Percentiles rank a stretch among this genome's conserved stretches.
Evolutionary conservation across 1,140 invertebrate genomes (phyloP).

Genomic region (Nylanderia fulva): DNA sequence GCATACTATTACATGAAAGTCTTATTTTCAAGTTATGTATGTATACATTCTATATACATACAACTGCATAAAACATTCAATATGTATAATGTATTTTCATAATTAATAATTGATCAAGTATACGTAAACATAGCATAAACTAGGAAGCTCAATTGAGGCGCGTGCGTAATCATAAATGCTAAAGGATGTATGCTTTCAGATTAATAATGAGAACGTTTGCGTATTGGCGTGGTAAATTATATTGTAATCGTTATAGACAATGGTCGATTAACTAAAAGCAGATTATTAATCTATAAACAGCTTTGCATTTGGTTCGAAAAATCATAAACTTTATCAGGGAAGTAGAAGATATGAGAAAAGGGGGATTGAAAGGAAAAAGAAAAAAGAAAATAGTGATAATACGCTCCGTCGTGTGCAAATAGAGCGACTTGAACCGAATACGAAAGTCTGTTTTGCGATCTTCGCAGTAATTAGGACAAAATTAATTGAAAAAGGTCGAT

Average conservation of each 20-base stretch:
- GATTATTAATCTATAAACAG: not conserved
- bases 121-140: not conserved
- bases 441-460: too few relatives aligned
- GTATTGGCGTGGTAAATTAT: not conserved
- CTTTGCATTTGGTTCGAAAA: conserved; percentile 20
- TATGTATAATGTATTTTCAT: not conserved
- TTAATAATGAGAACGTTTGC: conserved; percentile 7
- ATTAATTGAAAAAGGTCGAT: too few relatives aligned
- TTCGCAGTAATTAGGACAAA: too few relatives aligned
- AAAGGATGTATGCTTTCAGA: conserved; percentile 4
- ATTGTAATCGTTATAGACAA: conserved; percentile 24
- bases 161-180: not conserved
- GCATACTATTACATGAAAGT: not conserved
- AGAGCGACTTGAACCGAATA: too few relatives aligned
- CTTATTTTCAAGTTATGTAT: not conserved
- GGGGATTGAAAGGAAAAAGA: not conserved
- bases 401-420: too few relatives aligned
- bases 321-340: conserved; percentile 29
- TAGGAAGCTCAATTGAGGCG: not conserved
- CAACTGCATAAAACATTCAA: not conserved
- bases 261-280: not conserved
- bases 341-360: not conserved
- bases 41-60: not conserved
- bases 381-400: too few relatives aligned
- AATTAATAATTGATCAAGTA: conserved; percentile 23